Evolutionary conservation across 2,888 invertebrate genomes (phyloP), one percentile per base, ranked within the genome.

Genomic region (Gryllus longicercus): DNA sequence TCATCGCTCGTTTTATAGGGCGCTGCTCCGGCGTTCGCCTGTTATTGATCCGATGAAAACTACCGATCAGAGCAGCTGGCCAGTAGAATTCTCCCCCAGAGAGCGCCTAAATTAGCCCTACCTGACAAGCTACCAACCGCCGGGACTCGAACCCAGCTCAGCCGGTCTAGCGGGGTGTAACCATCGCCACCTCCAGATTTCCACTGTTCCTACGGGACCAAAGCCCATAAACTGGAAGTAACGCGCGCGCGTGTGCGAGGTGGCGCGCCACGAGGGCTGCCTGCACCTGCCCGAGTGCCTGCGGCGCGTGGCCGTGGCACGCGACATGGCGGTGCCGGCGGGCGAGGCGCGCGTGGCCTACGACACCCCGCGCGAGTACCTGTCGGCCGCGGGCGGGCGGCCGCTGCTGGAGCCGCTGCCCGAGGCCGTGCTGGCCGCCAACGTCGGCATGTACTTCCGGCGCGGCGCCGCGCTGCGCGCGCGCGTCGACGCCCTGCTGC

Each of bases 361-460:
- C 18, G 63, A 63, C 63, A 63, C 63, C 18, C 63, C 63, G 63
- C 63, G 63, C 18, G 18, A 63, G 12, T 63, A 63, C 63, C 14
- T 2, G 2, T 63, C 63, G 12, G 16, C 63, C 14, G 63, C 18
- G 63, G 63, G 1, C 5, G 63, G 63, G n/a, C 63, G 63, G 10
- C 10, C 63, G n/a, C n/a, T 63, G 63, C 63, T 63, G 16, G 14
- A 63, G 14, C 63, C 63, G 14, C 63, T 63, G 14, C 63, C 63
- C n/a, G 63, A 63, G n/a, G n/a, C 63, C n/a, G n/a, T 63, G 16
- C 14, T 63, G 16, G 63, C 63, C 12, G 5, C 63, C 63, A 63
- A 63, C 63, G n/a, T 63, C 11, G 63, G 63, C n/a, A 63, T 63
- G 63, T 63, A 63, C 63, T 63, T 63, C 63, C 63, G 63, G n/a